phyloP scores from a whole-genome alignment of 2,113 vertebrate genomes.

The Tonatia bakeri region DNA sequence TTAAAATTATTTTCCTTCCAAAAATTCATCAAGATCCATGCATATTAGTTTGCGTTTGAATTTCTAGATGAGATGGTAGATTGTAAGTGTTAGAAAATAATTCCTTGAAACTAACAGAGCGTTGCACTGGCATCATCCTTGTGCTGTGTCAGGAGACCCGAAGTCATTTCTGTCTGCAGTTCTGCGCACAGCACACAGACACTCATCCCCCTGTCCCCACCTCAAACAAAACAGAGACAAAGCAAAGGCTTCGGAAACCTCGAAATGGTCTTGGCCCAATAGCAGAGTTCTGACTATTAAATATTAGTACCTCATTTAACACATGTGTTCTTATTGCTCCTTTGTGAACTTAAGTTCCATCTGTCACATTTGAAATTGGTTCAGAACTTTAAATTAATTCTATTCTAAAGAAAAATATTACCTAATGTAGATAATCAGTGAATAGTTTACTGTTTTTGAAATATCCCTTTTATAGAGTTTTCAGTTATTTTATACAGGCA shows the following conservation, averaged over 20 bases:
- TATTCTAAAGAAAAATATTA: background rate
- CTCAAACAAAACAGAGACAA: background rate
- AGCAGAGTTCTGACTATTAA: background rate
- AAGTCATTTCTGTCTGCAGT: background rate
- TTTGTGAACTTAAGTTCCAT: background rate
- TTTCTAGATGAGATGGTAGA: constrained; percentile 52
- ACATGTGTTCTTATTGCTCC: background rate
- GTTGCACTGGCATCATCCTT: background rate
- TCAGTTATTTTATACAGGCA: background rate
- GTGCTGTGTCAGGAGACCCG: background rate
- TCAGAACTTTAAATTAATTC: background rate
- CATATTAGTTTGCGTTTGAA: constrained; percentile 57
- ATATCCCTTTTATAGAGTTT: constrained; percentile 8
- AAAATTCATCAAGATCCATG: constrained; percentile 59
- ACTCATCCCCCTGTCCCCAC: no score
- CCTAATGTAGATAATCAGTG: background rate
- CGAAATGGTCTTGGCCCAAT: background rate
- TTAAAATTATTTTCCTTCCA: constrained; percentile 53
- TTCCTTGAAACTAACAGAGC: constrained; percentile 42
- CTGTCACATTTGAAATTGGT: background rate
- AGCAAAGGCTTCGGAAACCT: background rate
- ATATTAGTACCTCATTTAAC: background rate
- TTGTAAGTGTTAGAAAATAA: constrained; percentile 51
- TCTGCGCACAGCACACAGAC: background rate
- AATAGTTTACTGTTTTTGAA: background rate